Conservation (phyloP, 2,113 vertebrate genomes). For the Salvelinus namaycush region DNA sequence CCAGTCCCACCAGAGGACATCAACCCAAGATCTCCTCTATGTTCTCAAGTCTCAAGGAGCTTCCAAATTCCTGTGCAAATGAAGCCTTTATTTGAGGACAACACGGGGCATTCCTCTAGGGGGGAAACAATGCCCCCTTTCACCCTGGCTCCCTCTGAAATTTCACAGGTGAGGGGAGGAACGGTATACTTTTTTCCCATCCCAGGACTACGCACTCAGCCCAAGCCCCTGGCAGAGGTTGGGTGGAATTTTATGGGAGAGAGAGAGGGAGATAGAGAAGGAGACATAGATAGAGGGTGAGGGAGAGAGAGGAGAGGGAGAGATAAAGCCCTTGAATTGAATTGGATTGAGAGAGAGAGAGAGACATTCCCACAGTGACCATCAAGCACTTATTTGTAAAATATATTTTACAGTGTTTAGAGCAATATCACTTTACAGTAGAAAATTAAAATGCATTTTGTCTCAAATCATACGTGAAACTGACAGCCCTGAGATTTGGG, state of each 20-base stretch:
- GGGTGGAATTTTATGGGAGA: not conserved
- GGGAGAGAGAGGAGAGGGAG: slow-evolving; percentile 48
- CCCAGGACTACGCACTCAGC: slow-evolving; percentile 28
- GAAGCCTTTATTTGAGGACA: slow-evolving; percentile 87
- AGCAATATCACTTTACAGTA: too few species aligned
- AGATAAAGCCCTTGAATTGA: not conserved
- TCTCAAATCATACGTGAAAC: too few species aligned
- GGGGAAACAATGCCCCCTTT: slow-evolving; percentile 93
- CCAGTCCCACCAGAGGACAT: slow-evolving; percentile 61
- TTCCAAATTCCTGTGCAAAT: slow-evolving; percentile 96
- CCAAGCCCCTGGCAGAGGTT: slow-evolving; percentile 58
- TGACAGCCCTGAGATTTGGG: too few species aligned
- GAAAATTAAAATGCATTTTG: too few species aligned
- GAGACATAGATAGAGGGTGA: not conserved
- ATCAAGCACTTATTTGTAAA: too few species aligned
- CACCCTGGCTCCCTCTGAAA: slow-evolving; percentile 84
- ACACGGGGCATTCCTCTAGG: slow-evolving; percentile 85
- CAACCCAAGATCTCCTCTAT: slow-evolving; percentile 72
- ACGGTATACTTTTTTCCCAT: slow-evolving; percentile 82
- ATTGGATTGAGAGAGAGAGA: not conserved
- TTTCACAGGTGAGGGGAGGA: slow-evolving; percentile 96
- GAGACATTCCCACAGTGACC: not conserved
- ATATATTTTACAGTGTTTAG: too few species aligned
- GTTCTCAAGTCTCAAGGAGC: slow-evolving; percentile 88
- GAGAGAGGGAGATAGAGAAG: not conserved